phyloP scores from a whole-genome alignment of 1,140 invertebrate genomes.

The Lucilia cuprina region DNA sequence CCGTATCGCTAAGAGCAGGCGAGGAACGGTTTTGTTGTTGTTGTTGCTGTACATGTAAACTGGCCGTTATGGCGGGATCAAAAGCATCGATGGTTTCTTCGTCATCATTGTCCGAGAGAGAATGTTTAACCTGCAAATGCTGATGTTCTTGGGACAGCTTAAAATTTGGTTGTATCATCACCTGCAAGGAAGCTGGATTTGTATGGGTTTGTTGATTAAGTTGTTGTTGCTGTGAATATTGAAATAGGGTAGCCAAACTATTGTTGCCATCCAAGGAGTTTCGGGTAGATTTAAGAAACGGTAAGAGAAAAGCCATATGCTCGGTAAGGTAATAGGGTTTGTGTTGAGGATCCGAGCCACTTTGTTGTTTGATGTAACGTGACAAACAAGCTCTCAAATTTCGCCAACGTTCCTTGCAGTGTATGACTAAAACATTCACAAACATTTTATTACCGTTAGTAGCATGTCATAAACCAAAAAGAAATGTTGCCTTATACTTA shows the following conservation, averaged over 20 bases:
- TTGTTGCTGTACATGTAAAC: slow-evolving; percentile 44
- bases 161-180: neutral
- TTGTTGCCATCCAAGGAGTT: slow-evolving; percentile 52
- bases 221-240: slow-evolving; percentile 46
- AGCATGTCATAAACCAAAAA: neutral
- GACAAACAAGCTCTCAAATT: slow-evolving; percentile 60
- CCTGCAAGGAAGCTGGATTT: neutral
- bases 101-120: slow-evolving; percentile 56
- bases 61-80: slow-evolving; percentile 49
- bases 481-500: slow-evolving; percentile 41
- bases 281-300: slow-evolving; percentile 57
- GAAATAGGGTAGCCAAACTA: slow-evolving; percentile 49
- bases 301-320: slow-evolving; percentile 60
- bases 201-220: slow-evolving; percentile 35
- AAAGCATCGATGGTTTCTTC: slow-evolving; percentile 59
- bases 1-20: slow-evolving; percentile 51
- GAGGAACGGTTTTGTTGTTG: slow-evolving; percentile 35
- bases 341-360: slow-evolving; percentile 53
- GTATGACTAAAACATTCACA: slow-evolving; percentile 50
- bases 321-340: slow-evolving; percentile 62
- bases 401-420: slow-evolving; percentile 61
- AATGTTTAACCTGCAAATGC: slow-evolving; percentile 51
- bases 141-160: neutral
- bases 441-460: neutral
- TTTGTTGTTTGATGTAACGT: slow-evolving; percentile 59